phyloP scores from a whole-genome alignment of 2,797 vertebrate genomes.

The Gymnodraco acuticeps region DNA sequence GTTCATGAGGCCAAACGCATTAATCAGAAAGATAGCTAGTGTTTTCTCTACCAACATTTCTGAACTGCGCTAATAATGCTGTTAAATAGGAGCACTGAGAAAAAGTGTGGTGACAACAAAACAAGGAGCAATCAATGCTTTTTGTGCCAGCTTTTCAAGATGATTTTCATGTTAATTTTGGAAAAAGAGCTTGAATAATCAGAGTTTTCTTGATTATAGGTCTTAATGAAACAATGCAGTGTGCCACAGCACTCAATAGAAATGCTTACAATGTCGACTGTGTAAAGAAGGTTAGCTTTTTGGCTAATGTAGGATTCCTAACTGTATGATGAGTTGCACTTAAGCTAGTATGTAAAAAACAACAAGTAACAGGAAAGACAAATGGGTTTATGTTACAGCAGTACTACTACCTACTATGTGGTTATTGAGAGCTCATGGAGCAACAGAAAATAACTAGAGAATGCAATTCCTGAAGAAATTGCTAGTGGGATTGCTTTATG shows the following conservation, averaged over 20 bases:
- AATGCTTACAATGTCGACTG: background rate
- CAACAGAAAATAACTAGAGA: background rate
- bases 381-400: background rate
- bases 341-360: background rate
- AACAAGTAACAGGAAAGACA: background rate
- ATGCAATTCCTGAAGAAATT: no score
- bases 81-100: conserved; percentile 16
- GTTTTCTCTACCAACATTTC: conserved; percentile 51
- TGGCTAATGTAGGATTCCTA: background rate
- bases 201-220: background rate
- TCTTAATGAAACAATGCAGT: conserved; percentile 2
- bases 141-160: background rate
- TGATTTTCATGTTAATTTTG: conserved; percentile 13
- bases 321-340: background rate
- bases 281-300: conserved; percentile 1
- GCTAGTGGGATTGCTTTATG: no score
- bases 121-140: conserved; percentile 8
- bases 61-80: conserved; percentile 15
- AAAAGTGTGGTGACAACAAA: conserved; percentile 15
- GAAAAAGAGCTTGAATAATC: background rate
- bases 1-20: conserved; percentile 35
- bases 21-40: conserved; percentile 28
- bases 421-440: background rate
- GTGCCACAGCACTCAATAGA: background rate
- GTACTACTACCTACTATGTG: background rate